Conservation (phyloP, 2,113 vertebrate genomes). For the Plecotus auritus region DNA sequence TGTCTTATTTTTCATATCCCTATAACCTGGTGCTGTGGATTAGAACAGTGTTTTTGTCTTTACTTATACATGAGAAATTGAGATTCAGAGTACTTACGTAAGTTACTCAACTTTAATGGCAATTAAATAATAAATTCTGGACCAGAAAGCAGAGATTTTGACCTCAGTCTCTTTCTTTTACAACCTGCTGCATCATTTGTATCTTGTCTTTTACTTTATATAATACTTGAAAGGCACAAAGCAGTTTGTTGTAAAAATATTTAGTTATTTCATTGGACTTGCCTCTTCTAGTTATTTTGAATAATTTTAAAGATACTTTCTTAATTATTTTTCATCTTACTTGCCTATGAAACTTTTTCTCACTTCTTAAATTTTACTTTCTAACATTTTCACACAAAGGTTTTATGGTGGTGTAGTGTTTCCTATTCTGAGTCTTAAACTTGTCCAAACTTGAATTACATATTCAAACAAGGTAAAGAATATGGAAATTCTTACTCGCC, state of each 20-base stretch:
- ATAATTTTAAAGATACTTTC: background rate
- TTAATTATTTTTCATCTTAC: background rate
- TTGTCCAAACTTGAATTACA: background rate
- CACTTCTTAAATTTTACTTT: constrained; percentile 13
- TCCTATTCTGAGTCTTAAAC: background rate
- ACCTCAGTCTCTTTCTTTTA: background rate
- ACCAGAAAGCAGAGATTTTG: background rate
- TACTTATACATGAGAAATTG: background rate
- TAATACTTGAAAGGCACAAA: background rate
- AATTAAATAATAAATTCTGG: background rate
- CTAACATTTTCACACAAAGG: background rate
- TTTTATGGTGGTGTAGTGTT: background rate
- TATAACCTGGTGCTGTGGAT: background rate
- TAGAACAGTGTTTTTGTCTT: background rate
- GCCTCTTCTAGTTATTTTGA: background rate
- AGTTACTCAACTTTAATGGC: background rate
- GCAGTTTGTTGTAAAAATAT: background rate
- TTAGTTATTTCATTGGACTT: background rate
- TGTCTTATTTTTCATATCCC: background rate
- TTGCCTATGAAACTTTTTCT: background rate
- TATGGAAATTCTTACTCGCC: background rate
- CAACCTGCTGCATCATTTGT: background rate
- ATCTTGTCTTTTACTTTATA: background rate
- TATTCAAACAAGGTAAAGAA: background rate
- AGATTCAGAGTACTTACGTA: background rate